A percentile compares a stretch with the other conserved stretches of the same genome.
These are phyloP conservation scores for Hyperoplus immaculatus DNA, from an alignment of 2,797 vertebrate genomes.

Conservation along the genomic window DNA sequence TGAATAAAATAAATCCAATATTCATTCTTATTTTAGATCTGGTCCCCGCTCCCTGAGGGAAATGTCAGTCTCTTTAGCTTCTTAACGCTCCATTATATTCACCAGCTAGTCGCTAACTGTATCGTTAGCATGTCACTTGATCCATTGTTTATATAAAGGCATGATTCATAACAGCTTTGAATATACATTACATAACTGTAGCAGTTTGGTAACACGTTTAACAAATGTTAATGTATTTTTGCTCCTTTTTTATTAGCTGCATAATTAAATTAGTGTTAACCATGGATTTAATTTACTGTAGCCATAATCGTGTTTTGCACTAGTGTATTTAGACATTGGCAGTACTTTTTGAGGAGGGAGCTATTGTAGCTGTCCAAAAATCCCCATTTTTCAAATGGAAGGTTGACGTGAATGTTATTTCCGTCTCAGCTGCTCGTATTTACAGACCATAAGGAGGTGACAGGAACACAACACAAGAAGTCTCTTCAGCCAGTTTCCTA, in stretches of 20 bases:
- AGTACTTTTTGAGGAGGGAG: not conserved
- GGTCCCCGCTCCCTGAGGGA: not conserved
- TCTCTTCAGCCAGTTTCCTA: not conserved
- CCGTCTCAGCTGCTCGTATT: not conserved
- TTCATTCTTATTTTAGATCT: not conserved
- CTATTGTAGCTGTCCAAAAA: not conserved
- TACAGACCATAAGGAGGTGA: not conserved
- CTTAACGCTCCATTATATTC: not conserved
- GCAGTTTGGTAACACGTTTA: not conserved
- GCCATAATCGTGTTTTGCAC: slow-evolving; percentile 7
- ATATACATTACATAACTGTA: not conserved
- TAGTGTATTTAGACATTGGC: not conserved
- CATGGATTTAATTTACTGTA: not conserved
- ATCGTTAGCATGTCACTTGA: not conserved
- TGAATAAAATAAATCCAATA: not conserved
- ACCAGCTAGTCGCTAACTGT: not conserved
- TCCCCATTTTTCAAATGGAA: not conserved
- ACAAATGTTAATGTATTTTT: not conserved
- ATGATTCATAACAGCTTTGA: not conserved
- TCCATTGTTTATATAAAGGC: not conserved
- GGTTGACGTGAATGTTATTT: not conserved
- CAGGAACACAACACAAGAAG: not conserved
- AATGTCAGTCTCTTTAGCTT: not conserved
- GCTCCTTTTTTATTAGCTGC: not conserved
- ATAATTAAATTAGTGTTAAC: not conserved